A percentile compares a stretch with the other conserved stretches of the same genome.
Conservation (phyloP, 2,888 invertebrate species). For the Isotomurus palustris region DNA sequence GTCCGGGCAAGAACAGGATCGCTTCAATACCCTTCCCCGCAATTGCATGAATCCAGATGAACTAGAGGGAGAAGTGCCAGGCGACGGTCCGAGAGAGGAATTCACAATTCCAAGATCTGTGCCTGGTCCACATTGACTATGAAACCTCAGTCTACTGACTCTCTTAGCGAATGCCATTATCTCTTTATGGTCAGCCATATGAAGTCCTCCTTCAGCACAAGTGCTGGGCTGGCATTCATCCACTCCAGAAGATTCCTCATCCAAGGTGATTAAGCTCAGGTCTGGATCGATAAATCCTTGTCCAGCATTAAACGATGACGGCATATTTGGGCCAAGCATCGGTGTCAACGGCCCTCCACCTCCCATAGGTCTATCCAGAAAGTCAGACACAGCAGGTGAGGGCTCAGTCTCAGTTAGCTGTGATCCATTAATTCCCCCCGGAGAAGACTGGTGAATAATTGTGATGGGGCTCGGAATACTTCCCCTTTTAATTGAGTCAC, state of each 20-base stretch:
- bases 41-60: slow-evolving; percentile 1
- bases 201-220: slow-evolving; percentile 59
- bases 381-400: not conserved
- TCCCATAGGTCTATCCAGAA: not conserved
- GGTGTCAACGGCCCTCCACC: slow-evolving; percentile 40
- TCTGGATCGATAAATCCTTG: slow-evolving; percentile 23
- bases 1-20: slow-evolving; percentile 65
- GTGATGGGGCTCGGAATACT: not conserved
- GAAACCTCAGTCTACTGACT: slow-evolving; percentile 58
- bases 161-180: slow-evolving; percentile 56
- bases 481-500: not conserved
- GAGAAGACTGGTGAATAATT: not conserved
- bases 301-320: not conserved
- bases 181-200: slow-evolving; percentile 57
- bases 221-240: slow-evolving; percentile 49
- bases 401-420: not conserved
- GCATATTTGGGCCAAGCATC: slow-evolving; percentile 10
- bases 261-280: slow-evolving; percentile 20
- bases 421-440: too few species aligned
- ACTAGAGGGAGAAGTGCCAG: slow-evolving; percentile 34
- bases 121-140: slow-evolving; percentile 61
- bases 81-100: slow-evolving; percentile 29
- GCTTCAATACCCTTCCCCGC: slow-evolving; percentile 52
- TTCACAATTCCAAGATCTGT: slow-evolving; percentile 47
- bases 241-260: slow-evolving; percentile 19